Base-by-base conservation (phyloP, 1,140 invertebrate genomes). In the Caerostris extrusa region DNA sequence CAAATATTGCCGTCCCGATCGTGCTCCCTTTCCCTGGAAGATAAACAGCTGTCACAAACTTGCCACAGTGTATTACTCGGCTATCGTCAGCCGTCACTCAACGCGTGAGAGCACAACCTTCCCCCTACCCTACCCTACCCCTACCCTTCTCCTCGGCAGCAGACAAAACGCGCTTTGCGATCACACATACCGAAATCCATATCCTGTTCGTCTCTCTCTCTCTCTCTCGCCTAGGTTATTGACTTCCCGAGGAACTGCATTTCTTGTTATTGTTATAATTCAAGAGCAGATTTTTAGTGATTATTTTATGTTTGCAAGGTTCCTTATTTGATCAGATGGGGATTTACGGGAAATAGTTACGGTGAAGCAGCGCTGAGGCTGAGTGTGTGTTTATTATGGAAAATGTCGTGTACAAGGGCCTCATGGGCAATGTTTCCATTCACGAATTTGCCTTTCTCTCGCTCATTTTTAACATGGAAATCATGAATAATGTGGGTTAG, bases 201-300 rank as follows among this genome's bases (percentile, higher is more conserved):
- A 83, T 56, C 67, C n/a, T 71, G 17, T 55, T 56, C 14, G 19
- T n/a, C 88, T 89, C 53, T 89, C 55, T 55, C 64, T 14, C 88
- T 55, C 10, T 81, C 69, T 90, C 10, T 81, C 69, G 77, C 69
- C 69, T 56, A 57, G 90, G 90, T 91, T 91, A 91, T 91, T 91
- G 90, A 91, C 90, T 83, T 34, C 69, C 77, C 55, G 17, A 77
- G 19, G 19, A 82, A 53, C 50, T 14, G 87, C 87, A 34, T 82
- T 91, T 91, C 90, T 91, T 91, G 77, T 83, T 83, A 91, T 83
- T 91, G 90, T 91, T 91, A 91, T 61, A 90, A 90, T 91, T 91
- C 90, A 91, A 91, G 90, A 91, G 83, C 81, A 91, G 77, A 82
- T 91, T 91, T 91, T 91, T 60, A 50, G 89, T 81, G 85, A 87